Evolutionary conservation across 2,888 invertebrate species (phyloP).

Genomic region (Blomia tropicalis): DNA sequence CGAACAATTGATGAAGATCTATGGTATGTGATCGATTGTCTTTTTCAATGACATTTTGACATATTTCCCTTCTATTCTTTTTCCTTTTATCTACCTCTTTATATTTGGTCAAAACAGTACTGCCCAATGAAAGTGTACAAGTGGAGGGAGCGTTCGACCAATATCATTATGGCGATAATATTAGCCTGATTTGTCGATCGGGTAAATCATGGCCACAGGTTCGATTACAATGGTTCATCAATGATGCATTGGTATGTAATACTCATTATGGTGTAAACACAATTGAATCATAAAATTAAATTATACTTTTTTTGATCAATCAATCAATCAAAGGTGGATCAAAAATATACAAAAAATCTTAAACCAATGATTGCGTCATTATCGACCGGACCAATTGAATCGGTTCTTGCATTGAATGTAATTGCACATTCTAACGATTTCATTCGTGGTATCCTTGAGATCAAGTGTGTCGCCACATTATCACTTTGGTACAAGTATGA

Average conservation of each 20-base stretch:
- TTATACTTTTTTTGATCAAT: not conserved
- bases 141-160: constrained; percentile 20
- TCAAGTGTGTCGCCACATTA: constrained; percentile 20
- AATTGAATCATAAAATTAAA: not conserved
- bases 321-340: not conserved
- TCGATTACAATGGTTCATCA: constrained; percentile 24
- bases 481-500: constrained; percentile 21
- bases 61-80: too few relatives aligned
- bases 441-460: constrained; percentile 13
- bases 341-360: not conserved
- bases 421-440: constrained; percentile 16
- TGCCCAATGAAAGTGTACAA: constrained; percentile 22
- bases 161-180: constrained; percentile 23
- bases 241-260: constrained; percentile 13
- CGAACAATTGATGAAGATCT: constrained; percentile 29
- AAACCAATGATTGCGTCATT: not conserved
- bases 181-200: constrained; percentile 26
- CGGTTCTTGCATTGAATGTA: constrained; percentile 18
- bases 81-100: not conserved
- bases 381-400: not conserved
- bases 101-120: constrained; percentile 15
- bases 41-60: not conserved
- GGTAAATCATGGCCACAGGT: constrained; percentile 23
- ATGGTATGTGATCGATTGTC: constrained; percentile 24
- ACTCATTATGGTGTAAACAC: not conserved